These are phyloP conservation scores for Wasmannia auropunctata DNA, from an alignment of 1,140 invertebrate species.

Conservation along the genomic window DNA sequence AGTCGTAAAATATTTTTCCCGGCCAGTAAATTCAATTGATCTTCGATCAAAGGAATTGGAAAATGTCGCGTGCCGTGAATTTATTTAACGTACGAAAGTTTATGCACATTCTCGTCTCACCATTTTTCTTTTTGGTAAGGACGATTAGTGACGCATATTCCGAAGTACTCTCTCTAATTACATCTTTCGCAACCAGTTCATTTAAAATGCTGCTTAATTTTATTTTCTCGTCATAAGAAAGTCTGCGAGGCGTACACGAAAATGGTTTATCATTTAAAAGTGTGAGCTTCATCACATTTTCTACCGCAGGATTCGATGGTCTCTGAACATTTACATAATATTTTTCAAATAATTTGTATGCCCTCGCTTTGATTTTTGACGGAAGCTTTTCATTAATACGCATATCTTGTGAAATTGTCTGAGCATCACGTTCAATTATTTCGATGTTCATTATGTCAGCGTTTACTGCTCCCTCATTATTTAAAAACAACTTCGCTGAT, in stretches of 20 bases:
- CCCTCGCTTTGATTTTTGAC: not conserved
- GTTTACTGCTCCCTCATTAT: not conserved
- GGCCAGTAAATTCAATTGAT: not conserved
- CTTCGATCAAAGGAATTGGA: slow-evolving; percentile 35
- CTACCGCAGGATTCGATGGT: slow-evolving; percentile 6
- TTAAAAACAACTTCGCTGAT: not conserved
- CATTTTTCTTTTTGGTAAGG: slow-evolving; percentile 73
- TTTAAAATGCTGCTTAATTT: slow-evolving; percentile 68
- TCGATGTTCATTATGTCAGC: slow-evolving; percentile 2
- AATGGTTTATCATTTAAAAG: no score
- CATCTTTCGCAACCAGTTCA: slow-evolving; percentile 71
- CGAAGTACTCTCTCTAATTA: slow-evolving; percentile 78
- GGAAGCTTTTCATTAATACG: not conserved
- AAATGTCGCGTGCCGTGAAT: slow-evolving; percentile 12
- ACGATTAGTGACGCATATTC: slow-evolving; percentile 74
- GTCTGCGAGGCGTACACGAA: no score
- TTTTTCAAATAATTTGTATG: not conserved
- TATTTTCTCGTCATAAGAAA: no score
- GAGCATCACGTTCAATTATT: not conserved
- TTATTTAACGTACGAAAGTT: slow-evolving; percentile 1
- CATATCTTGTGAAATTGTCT: not conserved
- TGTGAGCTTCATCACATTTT: no score
- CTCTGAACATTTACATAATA: slow-evolving; percentile 26
- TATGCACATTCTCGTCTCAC: slow-evolving; percentile 22
- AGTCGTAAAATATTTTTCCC: slow-evolving; percentile 20